A percentile compares a stretch with the other conserved stretches of the same genome.
These are phyloP conservation scores for Ecliptopera silaceata DNA, from an alignment of 2,888 invertebrate genomes.

Conservation along the genomic window DNA sequence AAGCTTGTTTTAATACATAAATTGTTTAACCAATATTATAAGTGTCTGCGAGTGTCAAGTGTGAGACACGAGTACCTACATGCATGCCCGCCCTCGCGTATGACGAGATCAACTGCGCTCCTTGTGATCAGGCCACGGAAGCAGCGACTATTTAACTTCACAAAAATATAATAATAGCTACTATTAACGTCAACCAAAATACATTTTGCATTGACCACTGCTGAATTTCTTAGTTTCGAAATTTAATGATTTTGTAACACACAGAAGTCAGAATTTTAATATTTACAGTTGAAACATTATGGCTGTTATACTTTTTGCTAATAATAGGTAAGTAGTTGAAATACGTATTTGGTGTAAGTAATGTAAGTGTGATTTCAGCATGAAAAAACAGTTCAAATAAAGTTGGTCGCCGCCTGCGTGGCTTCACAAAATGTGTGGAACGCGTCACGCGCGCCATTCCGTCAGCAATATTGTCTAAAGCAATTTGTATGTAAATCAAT, in stretches of 20 bases:
- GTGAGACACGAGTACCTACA: constrained; percentile 32
- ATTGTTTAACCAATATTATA: too few relatives aligned
- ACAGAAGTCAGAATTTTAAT: too few relatives aligned
- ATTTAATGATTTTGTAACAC: too few relatives aligned
- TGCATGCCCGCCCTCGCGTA: constrained; percentile 39
- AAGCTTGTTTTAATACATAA: too few relatives aligned
- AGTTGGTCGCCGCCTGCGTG: constrained; percentile 25
- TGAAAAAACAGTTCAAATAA: neutral
- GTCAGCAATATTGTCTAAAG: constrained; percentile 82
- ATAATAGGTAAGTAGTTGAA: too few relatives aligned
- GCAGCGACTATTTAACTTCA: constrained; percentile 28
- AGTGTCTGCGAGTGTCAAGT: constrained; percentile 19
- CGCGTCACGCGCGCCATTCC: constrained; percentile 80
- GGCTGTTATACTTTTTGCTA: too few relatives aligned
- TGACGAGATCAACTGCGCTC: constrained; percentile 51
- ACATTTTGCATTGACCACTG: too few relatives aligned
- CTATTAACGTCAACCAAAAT: too few relatives aligned
- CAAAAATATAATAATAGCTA: neutral
- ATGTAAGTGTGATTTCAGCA: too few relatives aligned
- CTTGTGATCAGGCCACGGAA: constrained; percentile 48
- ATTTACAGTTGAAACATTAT: too few relatives aligned
- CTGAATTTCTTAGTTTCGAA: too few relatives aligned
- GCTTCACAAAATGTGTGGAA: constrained; percentile 57
- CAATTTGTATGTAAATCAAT: constrained; percentile 84
- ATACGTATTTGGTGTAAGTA: too few relatives aligned